phyloP scores from a whole-genome alignment of 1,140 invertebrate genomes.

The Rhopalosiphum maidis region DNA sequence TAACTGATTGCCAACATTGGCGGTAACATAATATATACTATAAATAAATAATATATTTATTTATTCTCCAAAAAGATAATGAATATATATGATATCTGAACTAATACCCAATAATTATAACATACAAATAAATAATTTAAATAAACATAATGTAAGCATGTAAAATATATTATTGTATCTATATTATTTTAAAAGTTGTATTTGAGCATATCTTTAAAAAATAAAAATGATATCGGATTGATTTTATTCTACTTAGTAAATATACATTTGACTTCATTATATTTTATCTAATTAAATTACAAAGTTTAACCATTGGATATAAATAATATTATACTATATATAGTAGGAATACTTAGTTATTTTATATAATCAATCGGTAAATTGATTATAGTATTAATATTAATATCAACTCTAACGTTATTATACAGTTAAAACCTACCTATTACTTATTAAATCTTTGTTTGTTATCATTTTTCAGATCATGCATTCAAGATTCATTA shows the following conservation, averaged over 20 bases:
- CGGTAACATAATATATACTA: not conserved
- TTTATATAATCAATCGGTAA: not conserved
- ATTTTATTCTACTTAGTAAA: not conserved
- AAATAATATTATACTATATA: not conserved
- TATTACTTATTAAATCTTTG: not conserved
- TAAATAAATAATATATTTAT: not conserved
- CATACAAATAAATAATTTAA: not conserved
- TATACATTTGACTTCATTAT: not conserved
- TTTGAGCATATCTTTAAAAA: not conserved
- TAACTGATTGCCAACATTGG: not conserved
- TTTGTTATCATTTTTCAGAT: constrained; percentile 13
- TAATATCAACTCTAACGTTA: not conserved
- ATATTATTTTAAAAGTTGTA: not conserved
- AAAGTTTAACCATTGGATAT: not conserved
- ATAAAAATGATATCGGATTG: not conserved
- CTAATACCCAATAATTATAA: not conserved
- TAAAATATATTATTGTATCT: not conserved
- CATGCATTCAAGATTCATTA: constrained; percentile 38
- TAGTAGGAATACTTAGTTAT: not conserved
- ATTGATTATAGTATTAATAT: not conserved
- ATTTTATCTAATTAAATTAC: not conserved
- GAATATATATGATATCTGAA: not conserved
- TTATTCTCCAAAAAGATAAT: too few species aligned
- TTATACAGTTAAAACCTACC: not conserved
- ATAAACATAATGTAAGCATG: too few species aligned